Evolutionary conservation across 2,888 invertebrate species (phyloP), one percentile per base, ranked within the genome.

Genomic region (Chalcis sispes): DNA sequence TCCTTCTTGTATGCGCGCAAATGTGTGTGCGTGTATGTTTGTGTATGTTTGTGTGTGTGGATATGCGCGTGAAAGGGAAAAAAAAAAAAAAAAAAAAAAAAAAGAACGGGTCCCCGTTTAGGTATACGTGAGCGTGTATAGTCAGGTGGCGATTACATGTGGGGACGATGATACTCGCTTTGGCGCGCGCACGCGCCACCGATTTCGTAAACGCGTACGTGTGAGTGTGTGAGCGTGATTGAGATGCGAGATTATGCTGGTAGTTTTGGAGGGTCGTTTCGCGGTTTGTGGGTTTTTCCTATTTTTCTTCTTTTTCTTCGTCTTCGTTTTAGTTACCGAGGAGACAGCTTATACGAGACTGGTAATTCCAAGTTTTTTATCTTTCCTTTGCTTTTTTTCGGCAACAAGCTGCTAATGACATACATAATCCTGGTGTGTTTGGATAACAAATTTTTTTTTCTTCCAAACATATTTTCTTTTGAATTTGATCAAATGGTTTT

Each of bases 91-190:
- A n/a, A n/a, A n/a, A n/a, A n/a, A n/a, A n/a, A n/a, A n/a, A n/a
- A n/a, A n/a, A n/a, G n/a, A n/a, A n/a, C n/a, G n/a, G n/a, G n/a
- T n/a, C n/a, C n/a, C n/a, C n/a, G n/a, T n/a, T n/a, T n/a, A n/a
- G n/a, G 8, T 18, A 7, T 5, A 18, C n/a, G 48, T 15, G 48
- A 18, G 48, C 18, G 48, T 18, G 52, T 23, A n/a, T 29, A 56
- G 54, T 56, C 54, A 56, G 54, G 54, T 56, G 54, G 54, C 54
- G 54, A 56, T 56, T 56, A 56, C 54, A 29, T 15, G 52, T n/a
- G 58, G 32, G 20, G 58, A 56, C 27, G 36, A 58, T 36, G 32
- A 58, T 52, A 8, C 52, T 2, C 32, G 32, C 3, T n/a, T n/a
- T n/a, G n/a, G n/a, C n/a, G n/a, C n/a, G n/a, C n/a, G n/a, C n/a